Percentiles rank a stretch among this genome's conserved stretches.
Evolutionary conservation across 2,113 vertebrate genomes (phyloP).

Genomic region (Cyprinodon tularosa): DNA sequence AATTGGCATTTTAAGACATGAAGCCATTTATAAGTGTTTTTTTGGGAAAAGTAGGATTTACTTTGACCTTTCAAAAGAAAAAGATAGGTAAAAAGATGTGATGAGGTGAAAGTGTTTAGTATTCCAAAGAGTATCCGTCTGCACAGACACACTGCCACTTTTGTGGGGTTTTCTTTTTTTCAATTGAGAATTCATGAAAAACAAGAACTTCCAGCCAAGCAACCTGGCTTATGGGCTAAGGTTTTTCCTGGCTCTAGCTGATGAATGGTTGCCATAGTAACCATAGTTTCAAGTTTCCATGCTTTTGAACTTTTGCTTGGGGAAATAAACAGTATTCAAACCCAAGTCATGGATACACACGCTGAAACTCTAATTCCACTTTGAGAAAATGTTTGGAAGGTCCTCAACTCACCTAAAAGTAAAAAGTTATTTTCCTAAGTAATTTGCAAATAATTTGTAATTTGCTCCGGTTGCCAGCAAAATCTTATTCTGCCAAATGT

Average conservation of each 20-base stretch:
- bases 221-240: conserved; percentile 22
- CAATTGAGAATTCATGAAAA: conserved; percentile 50
- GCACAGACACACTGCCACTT: conserved; percentile 23
- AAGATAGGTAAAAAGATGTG: not conserved
- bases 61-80: not conserved
- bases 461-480: too few species aligned
- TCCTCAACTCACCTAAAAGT: too few species aligned
- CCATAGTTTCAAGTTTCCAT: conserved; percentile 43
- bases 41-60: not conserved
- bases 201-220: conserved; percentile 46
- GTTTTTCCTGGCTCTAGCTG: conserved; percentile 31
- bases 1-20: not conserved
- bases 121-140: not conserved
- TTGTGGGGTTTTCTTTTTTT: not conserved
- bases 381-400: too few species aligned
- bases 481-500: too few species aligned
- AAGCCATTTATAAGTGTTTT: too few species aligned
- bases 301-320: conserved; percentile 26
- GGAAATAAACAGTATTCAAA: too few species aligned
- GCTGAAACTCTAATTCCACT: too few species aligned
- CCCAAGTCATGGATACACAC: too few species aligned
- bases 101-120: too few species aligned
- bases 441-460: too few species aligned
- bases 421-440: too few species aligned
- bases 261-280: conserved; percentile 59